Conservation (phyloP, 1,140 invertebrate genomes). For the Phymastichus coffea region DNA sequence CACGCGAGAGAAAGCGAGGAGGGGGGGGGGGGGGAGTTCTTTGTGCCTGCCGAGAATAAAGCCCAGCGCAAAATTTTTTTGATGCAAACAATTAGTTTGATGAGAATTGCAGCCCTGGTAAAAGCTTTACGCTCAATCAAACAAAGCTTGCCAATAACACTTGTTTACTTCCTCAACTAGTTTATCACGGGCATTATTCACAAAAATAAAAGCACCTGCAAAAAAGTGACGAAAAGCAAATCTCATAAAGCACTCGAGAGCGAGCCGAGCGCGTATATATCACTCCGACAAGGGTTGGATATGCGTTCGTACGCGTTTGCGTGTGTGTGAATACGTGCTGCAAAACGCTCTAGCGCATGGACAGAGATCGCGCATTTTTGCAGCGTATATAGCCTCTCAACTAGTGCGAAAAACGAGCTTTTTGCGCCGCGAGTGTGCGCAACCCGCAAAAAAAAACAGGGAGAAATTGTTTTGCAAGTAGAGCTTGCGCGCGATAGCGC, state of each 20-base stretch:
- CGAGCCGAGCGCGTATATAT: not conserved
- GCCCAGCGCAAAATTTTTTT: too few relatives aligned
- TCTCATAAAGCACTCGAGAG: not conserved
- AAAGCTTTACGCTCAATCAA: too few relatives aligned
- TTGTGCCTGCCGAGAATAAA: too few relatives aligned
- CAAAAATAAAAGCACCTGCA: not conserved
- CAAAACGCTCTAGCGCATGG: not conserved
- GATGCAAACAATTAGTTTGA: too few relatives aligned
- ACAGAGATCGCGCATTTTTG: constrained; percentile 9
- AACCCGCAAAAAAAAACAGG: constrained; percentile 2
- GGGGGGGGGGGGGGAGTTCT: too few relatives aligned
- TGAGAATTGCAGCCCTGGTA: too few relatives aligned
- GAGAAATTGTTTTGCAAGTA: constrained; percentile 5
- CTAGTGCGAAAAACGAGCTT: constrained; percentile 14
- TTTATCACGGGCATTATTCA: not conserved
- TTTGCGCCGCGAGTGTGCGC: not conserved
- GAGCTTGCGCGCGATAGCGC: not conserved
- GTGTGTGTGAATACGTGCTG: not conserved
- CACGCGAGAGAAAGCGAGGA: too few relatives aligned
- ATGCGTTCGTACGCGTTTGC: too few relatives aligned
- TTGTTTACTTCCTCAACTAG: too few relatives aligned
- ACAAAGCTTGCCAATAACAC: too few relatives aligned
- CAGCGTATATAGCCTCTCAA: constrained; percentile 4
- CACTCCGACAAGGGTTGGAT: too few relatives aligned
- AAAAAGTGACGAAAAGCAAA: not conserved